Evolutionary conservation across 2,113 vertebrate species (phyloP).

Genomic region (Gadus chalcogrammus): DNA sequence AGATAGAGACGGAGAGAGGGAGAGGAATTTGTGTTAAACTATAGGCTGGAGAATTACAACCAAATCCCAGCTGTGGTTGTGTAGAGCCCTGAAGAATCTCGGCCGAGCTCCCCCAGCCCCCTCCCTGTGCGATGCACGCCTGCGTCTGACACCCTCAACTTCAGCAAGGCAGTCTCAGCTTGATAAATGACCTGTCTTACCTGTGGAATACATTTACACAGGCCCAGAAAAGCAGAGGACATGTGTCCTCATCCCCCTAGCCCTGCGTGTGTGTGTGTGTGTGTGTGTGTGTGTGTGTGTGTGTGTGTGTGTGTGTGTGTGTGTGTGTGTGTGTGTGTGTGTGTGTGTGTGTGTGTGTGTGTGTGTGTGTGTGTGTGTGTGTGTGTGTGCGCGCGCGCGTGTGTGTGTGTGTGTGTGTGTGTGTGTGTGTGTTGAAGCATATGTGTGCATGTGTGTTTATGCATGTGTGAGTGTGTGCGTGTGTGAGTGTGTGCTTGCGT

Average conservation of each 20-base stretch:
- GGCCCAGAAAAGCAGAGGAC: conserved; percentile 68
- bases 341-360: no score
- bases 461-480: conserved; percentile 23
- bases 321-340: no score
- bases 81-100: conserved; percentile 25
- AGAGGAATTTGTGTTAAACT: conserved; percentile 13
- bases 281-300: conserved; percentile 49
- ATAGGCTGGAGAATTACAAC: conserved; percentile 2
- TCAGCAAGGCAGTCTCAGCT: conserved; percentile 58
- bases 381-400: no score
- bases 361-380: no score
- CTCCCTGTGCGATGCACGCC: conserved; percentile 32
- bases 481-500: no score
- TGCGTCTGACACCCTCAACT: conserved; percentile 69
- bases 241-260: conserved; percentile 59
- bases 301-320: no score
- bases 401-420: no score
- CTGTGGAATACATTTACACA: conserved; percentile 71
- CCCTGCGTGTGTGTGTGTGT: conserved; percentile 42
- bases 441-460: neutral
- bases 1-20: conserved; percentile 1
- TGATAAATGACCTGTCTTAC: conserved; percentile 73
- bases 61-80: conserved; percentile 14
- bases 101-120: neutral
- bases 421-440: no score